Base-by-base conservation (phyloP, 2,888 invertebrate species). In the Lissonota sp. region DNA sequence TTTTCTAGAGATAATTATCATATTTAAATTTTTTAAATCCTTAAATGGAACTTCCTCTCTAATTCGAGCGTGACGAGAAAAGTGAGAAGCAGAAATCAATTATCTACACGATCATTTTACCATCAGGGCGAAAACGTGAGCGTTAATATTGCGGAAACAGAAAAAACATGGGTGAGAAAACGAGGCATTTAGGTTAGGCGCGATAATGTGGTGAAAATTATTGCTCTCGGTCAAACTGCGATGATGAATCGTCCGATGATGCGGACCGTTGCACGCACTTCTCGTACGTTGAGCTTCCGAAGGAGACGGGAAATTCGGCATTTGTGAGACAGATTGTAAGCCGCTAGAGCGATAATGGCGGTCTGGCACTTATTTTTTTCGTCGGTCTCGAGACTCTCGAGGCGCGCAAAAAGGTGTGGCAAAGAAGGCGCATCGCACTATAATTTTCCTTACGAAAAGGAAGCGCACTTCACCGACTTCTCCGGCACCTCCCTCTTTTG, bases 181-280 rank as follows among this genome's bases (percentile, higher is more conserved):
- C 87, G 89, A 85, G 89, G 88, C 86, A 88, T 89, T 26, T 89
- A 88, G 84, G 83, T 84, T 79, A 79, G 83, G 69, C 85, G 83
- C 85, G 84, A 86, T 89, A 88, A 89, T 88, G 87, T 87, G 85
- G 87, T 87, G 86, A 84, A 87, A 88, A 86, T 87, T 84, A 86
- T 86, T 84, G 82, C 77, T 71, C 74, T 64, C 39, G 79, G 70
- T 60, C 51, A 72, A 49, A 69, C 74, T 72, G 58, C 51, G 6
- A 8, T 64, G 53, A 49, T 74, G 39, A 39, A 51, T 44, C 51
- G 49, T 44, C 26, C 60, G 71, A 76, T 76, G 55, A 76, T 76
- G 71, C 63, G 63, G 26, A 44, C 64, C 67, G 57, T 70, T 79
- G 39, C 74, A 37, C 44, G 57, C 51, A 26, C 26, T 26, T 26